Percentiles rank a stretch among this genome's conserved stretches.
These are phyloP conservation scores for Eleginops maclovinus DNA, from an alignment of 2,113 vertebrate genomes.

Conservation along the genomic window DNA sequence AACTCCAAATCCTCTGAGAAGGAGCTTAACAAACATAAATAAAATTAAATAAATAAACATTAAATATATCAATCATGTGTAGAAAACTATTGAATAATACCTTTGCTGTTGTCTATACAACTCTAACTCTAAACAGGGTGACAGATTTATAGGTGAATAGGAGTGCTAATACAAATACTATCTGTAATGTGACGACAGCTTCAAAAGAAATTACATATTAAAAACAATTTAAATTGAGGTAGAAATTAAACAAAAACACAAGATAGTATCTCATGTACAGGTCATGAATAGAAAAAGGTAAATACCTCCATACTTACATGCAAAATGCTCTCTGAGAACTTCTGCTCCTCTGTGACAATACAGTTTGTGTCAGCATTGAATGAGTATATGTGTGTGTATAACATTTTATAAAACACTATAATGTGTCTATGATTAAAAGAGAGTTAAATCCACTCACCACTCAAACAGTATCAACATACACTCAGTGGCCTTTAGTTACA, in stretches of 20 bases:
- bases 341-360: conserved; percentile 44
- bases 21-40: not conserved
- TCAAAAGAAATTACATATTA: not conserved
- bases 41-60: not conserved
- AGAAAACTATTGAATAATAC: not conserved
- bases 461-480: not conserved
- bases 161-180: too few species aligned
- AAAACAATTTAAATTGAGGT: not conserved
- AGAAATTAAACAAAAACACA: not conserved
- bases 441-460: not conserved
- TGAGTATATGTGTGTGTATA: conserved; percentile 22
- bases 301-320: conserved; percentile 62
- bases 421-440: not conserved
- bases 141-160: not conserved
- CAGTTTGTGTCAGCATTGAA: conserved; percentile 51
- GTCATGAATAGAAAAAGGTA: conserved; percentile 14
- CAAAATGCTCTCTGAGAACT: conserved; percentile 26
- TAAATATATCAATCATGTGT: not conserved
- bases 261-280: not conserved
- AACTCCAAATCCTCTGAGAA: conserved; percentile 15
- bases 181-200: not conserved
- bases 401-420: not conserved
- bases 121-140: not conserved
- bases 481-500: not conserved
- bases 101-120: not conserved